Percentiles rank a stretch among this genome's conserved stretches.
These are phyloP conservation scores for honey bee (Apis mellifera) DNA, from an alignment of 1,140 invertebrate species.

Conservation along the genomic window Amel_HAv3.1 CM009936.2:3004001-3004500, in stretches of 20 bases:
- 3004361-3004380: slow-evolving; percentile 15
- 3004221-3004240: not conserved
- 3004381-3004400: slow-evolving; percentile 29
- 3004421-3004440: slow-evolving; percentile 40
- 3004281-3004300: not conserved
- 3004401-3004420: slow-evolving; percentile 23
- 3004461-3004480: slow-evolving; percentile 43
- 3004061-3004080: slow-evolving; percentile 32
- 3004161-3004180: not conserved
- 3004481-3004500: slow-evolving; percentile 49
- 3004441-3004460: slow-evolving; percentile 54
- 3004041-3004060: slow-evolving; percentile 37
- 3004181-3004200: not conserved
- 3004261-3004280: not conserved
- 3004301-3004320: not conserved
- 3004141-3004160: slow-evolving; percentile 15
- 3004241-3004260: not conserved
- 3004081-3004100: slow-evolving; percentile 33
- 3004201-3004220: not conserved
- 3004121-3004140: slow-evolving; percentile 8
- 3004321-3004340: not conserved
- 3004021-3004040: slow-evolving; percentile 35
- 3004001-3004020: slow-evolving; percentile 7
- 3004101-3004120: slow-evolving; percentile 8
- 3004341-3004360: not conserved